phyloP scores from a whole-genome alignment of 2,113 vertebrate genomes.

The Camelus dromedarius region DNA sequence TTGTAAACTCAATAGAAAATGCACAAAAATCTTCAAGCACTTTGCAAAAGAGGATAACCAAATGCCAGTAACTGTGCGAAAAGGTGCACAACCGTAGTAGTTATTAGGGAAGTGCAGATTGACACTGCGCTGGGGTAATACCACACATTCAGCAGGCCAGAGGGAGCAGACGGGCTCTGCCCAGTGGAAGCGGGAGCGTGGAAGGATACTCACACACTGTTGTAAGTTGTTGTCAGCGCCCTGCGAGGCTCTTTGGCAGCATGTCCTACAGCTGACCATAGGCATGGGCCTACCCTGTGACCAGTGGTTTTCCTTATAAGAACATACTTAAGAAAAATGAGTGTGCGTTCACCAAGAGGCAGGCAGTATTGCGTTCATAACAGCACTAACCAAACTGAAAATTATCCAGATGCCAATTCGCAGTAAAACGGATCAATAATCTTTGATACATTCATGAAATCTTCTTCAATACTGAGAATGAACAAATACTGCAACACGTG shows the following conservation, averaged over 20 bases:
- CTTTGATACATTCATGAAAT: not conserved
- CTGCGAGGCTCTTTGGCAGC: too few relatives aligned
- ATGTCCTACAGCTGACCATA: not conserved
- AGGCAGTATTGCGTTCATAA: not conserved
- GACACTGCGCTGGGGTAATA: not conserved
- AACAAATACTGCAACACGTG: not conserved
- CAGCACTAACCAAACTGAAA: not conserved
- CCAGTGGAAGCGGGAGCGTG: not conserved
- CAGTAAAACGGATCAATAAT: not conserved
- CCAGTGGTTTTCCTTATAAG: not conserved
- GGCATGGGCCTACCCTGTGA: rapidly evolving
- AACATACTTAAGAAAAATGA: not conserved
- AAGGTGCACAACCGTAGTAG: not conserved
- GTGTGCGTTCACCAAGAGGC: not conserved
- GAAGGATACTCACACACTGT: too few relatives aligned
- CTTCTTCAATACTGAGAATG: not conserved
- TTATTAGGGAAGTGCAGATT: not conserved
- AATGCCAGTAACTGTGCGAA: too few relatives aligned
- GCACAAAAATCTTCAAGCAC: not conserved
- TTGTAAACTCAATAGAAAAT: not conserved
- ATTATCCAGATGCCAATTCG: not conserved
- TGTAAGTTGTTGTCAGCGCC: not conserved
- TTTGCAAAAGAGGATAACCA: not conserved
- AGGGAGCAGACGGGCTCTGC: not conserved
- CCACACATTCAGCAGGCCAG: not conserved